These are phyloP conservation scores for Heliconius sara DNA, from an alignment of 2,888 invertebrate genomes.

Conservation along the genomic window DNA sequence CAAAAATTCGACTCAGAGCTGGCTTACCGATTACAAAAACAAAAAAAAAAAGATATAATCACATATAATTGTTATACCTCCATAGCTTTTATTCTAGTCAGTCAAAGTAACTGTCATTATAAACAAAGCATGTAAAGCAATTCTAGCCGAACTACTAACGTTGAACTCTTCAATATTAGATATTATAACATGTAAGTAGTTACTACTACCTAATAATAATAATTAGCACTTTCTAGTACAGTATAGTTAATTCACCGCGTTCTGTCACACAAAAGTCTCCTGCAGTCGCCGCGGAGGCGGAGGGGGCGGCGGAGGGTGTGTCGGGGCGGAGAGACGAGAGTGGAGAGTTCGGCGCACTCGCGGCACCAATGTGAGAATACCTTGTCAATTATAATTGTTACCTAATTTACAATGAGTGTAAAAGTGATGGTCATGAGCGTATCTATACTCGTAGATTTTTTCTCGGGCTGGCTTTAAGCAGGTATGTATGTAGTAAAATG, in stretches of 20 bases:
- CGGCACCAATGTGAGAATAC: neutral
- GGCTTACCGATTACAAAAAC: neutral
- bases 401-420: neutral
- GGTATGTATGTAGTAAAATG: too few relatives aligned
- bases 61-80: neutral
- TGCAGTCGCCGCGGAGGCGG: neutral
- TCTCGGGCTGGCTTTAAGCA: too few relatives aligned
- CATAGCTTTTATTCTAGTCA: neutral
- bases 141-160: too few relatives aligned
- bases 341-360: conserved; percentile 28
- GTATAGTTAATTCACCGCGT: conserved; percentile 20
- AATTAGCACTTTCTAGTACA: neutral
- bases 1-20: neutral
- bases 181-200: too few relatives aligned
- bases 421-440: too few relatives aligned
- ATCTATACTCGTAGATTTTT: too few relatives aligned
- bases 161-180: too few relatives aligned
- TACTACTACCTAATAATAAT: too few relatives aligned
- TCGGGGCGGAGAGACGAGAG: conserved; percentile 29
- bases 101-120: too few relatives aligned
- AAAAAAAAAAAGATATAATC: neutral
- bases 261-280: conserved; percentile 21
- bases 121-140: too few relatives aligned
- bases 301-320: neutral
- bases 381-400: neutral